These are phyloP conservation scores for Heloderma charlesbogerti DNA, from an alignment of 2,113 vertebrate genomes.

Conservation along the genomic window DNA sequence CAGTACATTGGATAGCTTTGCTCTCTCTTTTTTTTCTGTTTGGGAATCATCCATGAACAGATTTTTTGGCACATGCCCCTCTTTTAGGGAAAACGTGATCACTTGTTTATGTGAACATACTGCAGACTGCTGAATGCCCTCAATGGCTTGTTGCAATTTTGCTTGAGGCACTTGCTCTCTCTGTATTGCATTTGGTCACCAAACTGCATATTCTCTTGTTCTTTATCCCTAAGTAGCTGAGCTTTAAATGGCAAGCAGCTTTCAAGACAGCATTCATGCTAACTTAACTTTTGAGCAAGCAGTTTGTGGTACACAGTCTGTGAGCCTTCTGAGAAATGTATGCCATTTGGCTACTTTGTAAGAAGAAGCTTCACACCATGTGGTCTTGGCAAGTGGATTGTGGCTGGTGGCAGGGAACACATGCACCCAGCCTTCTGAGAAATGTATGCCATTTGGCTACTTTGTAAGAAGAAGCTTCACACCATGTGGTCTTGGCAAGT, in stretches of 20 bases:
- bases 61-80: constrained; percentile 6
- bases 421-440: constrained; percentile 11
- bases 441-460: neutral
- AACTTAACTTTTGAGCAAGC: neutral
- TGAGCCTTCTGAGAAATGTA: constrained; percentile 18
- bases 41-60: constrained; percentile 11
- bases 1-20: constrained; percentile 1
- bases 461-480: neutral
- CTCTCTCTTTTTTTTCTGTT: constrained; percentile 29
- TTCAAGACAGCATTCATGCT: constrained; percentile 33
- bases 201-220: constrained; percentile 19
- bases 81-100: constrained; percentile 10
- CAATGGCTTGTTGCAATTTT: neutral
- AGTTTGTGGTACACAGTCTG: neutral
- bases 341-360: neutral
- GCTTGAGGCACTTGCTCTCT: neutral
- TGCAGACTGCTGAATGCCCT: neutral
- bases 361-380: neutral
- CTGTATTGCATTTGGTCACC: neutral
- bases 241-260: constrained; percentile 18
- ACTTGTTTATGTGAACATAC: constrained; percentile 22
- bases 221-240: constrained; percentile 38
- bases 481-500: no score
- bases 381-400: no score
- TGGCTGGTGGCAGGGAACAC: no score